phyloP scores from a whole-genome alignment of 2,888 invertebrate species.

The Ceriagrion tenellum region DNA sequence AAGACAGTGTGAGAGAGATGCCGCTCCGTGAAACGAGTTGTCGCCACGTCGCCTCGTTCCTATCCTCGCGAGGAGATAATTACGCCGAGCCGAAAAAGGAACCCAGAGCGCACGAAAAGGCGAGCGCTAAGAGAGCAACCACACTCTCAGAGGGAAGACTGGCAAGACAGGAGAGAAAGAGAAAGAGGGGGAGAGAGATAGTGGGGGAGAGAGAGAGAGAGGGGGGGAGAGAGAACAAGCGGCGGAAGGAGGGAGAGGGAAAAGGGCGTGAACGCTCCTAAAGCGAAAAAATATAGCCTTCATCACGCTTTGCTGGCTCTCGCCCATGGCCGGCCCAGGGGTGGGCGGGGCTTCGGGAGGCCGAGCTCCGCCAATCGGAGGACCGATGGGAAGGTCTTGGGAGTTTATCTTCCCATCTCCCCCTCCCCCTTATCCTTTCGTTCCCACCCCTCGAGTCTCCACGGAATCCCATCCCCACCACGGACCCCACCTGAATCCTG shows the following conservation, averaged over 20 bases:
- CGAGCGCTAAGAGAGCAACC: constrained; percentile 30
- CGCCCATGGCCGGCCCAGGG: constrained; percentile 46
- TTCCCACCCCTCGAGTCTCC: not conserved
- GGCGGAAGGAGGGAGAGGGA: not conserved
- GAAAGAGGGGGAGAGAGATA: too few species aligned
- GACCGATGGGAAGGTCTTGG: not conserved
- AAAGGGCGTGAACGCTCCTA: constrained; percentile 44
- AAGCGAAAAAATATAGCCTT: constrained; percentile 55
- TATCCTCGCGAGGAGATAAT: constrained; percentile 36
- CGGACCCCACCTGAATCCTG: not conserved
- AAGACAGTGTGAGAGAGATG: not conserved
- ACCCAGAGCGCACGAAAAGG: constrained; percentile 16
- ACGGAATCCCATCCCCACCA: not conserved
- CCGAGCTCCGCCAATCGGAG: not conserved
- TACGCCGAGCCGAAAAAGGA: constrained; percentile 32
- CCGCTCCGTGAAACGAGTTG: constrained; percentile 43
- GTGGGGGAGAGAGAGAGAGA: not conserved
- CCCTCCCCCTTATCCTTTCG: constrained; percentile 19
- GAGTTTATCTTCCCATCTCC: not conserved
- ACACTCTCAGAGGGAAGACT: not conserved
- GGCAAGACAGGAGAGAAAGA: not conserved
- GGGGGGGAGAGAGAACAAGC: not conserved
- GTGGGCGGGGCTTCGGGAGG: not conserved
- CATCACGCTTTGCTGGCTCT: constrained; percentile 52
- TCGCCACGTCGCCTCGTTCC: constrained; percentile 53